Percentiles rank a stretch among this genome's conserved stretches.
Evolutionary conservation across 2,888 invertebrate genomes (phyloP).

Genomic region (Drosophila robusta): DNA sequence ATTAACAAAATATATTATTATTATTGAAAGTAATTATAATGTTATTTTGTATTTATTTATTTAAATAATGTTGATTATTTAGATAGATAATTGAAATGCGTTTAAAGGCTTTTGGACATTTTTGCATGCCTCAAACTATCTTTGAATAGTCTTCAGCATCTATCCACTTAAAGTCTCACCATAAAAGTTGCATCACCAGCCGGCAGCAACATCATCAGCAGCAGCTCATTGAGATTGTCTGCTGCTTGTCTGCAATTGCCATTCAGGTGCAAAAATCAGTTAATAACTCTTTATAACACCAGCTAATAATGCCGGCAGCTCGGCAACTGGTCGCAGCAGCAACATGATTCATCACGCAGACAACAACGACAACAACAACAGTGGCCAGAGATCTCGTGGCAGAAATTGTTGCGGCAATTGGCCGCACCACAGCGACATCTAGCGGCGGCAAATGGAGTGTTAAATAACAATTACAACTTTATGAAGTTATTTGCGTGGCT

Average conservation of each 20-base stretch:
- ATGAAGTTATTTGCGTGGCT: constrained; percentile 72
- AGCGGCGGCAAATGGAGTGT: constrained; percentile 63
- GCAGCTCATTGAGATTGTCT: constrained; percentile 45
- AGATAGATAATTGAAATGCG: too few relatives aligned
- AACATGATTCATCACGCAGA: constrained; percentile 62
- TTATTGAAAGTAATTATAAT: too few relatives aligned
- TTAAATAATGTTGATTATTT: neutral
- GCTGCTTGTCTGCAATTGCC: constrained; percentile 55
- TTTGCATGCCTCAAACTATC: neutral
- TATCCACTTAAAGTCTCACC: constrained; percentile 3
- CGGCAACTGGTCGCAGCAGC: constrained; percentile 19
- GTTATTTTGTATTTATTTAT: neutral
- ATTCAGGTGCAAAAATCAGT: constrained; percentile 61
- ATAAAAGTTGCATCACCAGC: constrained; percentile 11
- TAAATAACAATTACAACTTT: constrained; percentile 80
- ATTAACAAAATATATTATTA: too few relatives aligned
- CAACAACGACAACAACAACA: constrained; percentile 37
- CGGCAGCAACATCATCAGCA: constrained; percentile 13
- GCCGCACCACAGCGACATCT: constrained; percentile 71
- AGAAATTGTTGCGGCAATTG: constrained; percentile 61
- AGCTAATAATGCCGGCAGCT: constrained; percentile 35
- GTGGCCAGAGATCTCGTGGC: constrained; percentile 52
- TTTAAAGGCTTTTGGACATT: neutral
- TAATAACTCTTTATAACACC: constrained; percentile 66
- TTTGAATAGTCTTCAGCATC: constrained; percentile 9